Conservation (phyloP, 2,888 invertebrate species). For the Cryptocheilus praepositus region DNA sequence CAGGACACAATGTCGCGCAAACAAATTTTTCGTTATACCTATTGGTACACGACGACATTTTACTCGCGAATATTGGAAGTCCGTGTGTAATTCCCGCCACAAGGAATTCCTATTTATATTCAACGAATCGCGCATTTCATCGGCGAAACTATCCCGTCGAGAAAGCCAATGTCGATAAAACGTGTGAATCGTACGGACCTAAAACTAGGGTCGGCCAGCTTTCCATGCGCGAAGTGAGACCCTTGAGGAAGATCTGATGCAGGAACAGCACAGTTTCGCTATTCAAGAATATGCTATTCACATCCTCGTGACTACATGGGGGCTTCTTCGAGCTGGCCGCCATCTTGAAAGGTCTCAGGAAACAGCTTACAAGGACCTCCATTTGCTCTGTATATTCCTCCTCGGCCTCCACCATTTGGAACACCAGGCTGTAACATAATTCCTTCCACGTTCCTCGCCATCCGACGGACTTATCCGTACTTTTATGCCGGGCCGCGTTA, state of each 20-base stretch:
- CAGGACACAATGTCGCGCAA: no score
- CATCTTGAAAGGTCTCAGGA: conserved; percentile 93
- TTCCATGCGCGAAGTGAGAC: conserved; percentile 92
- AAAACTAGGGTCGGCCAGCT: conserved; percentile 95
- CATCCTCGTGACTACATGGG: conserved; percentile 94
- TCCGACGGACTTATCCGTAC: neutral
- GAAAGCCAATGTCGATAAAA: neutral
- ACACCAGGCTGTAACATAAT: conserved; percentile 81
- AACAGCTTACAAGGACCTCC: conserved; percentile 89
- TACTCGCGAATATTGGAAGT: no score
- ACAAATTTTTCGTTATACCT: no score
- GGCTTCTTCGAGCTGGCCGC: conserved; percentile 95
- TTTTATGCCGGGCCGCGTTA: no score
- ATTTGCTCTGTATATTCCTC: conserved; percentile 95
- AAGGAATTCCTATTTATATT: no score
- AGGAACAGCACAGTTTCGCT: conserved; percentile 94
- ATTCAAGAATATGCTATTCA: conserved; percentile 95
- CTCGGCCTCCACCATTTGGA: conserved; percentile 94
- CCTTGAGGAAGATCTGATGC: conserved; percentile 95
- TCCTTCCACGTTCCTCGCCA: neutral
- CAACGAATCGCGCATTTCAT: no score
- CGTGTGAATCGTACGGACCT: conserved; percentile 77
- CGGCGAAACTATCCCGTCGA: no score
- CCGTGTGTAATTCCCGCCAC: no score
- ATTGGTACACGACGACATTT: no score